Evolutionary conservation across 2,888 invertebrate genomes (phyloP).

Genomic region (Eucriotettix oculatus): DNA sequence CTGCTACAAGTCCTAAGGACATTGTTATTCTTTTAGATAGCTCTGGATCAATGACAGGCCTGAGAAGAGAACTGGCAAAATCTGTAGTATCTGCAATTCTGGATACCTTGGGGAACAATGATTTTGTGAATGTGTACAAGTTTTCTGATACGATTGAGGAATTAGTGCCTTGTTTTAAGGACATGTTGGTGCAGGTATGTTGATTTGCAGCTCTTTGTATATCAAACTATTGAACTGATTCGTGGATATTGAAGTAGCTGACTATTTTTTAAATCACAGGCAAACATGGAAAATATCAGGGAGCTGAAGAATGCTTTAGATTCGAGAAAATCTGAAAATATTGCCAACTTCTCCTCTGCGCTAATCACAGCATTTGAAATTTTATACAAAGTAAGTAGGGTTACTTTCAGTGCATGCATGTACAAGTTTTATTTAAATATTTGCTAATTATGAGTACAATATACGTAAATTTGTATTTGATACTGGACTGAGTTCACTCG

Average conservation of each 20-base stretch:
- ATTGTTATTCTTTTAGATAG: conserved; percentile 83
- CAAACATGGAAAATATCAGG: conserved; percentile 64
- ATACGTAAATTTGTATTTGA: too few species aligned
- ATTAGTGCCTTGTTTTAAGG: conserved; percentile 78
- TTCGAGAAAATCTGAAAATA: conserved; percentile 55
- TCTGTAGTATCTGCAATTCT: conserved; percentile 78
- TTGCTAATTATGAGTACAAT: not conserved
- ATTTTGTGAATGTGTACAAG: conserved; percentile 88
- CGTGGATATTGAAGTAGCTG: not conserved
- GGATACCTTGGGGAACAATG: conserved; percentile 90
- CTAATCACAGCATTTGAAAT: conserved; percentile 85
- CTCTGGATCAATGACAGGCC: conserved; percentile 72
- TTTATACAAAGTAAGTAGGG: conserved; percentile 53
- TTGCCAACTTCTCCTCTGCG: conserved; percentile 84
- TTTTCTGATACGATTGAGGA: conserved; percentile 74
- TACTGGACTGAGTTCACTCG: too few species aligned
- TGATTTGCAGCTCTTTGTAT: not conserved
- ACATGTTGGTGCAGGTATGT: conserved; percentile 67
- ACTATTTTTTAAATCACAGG: conserved; percentile 30
- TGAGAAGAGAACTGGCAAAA: conserved; percentile 68
- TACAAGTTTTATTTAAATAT: not conserved
- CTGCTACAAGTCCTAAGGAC: conserved; percentile 45
- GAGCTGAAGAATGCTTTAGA: conserved; percentile 63
- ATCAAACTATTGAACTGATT: not conserved
- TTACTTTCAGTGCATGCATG: not conserved